These are phyloP conservation scores for Myiozetetes cayanensis DNA, from an alignment of 2,113 vertebrate species.

Conservation along the genomic window DNA sequence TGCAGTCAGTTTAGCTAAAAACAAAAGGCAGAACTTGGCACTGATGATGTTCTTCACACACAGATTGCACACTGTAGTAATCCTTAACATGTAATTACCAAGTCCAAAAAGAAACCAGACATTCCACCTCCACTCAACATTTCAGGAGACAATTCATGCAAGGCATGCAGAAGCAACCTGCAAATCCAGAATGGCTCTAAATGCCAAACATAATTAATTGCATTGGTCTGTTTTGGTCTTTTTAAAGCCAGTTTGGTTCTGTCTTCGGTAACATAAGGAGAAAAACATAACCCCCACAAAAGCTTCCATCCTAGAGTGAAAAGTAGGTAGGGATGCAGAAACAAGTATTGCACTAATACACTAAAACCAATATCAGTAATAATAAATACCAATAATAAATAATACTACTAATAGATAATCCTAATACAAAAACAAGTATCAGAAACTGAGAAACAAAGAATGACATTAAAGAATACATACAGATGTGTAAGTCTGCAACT, in stretches of 20 bases:
- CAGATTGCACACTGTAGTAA: background rate
- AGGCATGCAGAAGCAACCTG: background rate
- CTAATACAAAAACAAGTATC: background rate
- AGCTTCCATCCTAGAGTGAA: background rate
- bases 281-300: background rate
- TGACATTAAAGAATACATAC: background rate
- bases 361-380: background rate
- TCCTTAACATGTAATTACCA: background rate
- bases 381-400: background rate
- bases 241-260: background rate
- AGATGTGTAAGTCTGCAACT: background rate
- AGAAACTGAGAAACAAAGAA: background rate
- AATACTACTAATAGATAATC: background rate
- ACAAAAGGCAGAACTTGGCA: background rate
- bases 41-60: background rate
- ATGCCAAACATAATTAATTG: background rate
- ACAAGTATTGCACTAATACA: background rate
- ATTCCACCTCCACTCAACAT: background rate
- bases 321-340: background rate
- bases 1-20: background rate
- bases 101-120: background rate
- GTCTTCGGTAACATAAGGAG: background rate
- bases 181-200: background rate
- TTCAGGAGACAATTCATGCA: background rate
- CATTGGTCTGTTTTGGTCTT: background rate